phyloP scores from a whole-genome alignment of 2,888 invertebrate species.

The Chymomyza procnemis region DNA sequence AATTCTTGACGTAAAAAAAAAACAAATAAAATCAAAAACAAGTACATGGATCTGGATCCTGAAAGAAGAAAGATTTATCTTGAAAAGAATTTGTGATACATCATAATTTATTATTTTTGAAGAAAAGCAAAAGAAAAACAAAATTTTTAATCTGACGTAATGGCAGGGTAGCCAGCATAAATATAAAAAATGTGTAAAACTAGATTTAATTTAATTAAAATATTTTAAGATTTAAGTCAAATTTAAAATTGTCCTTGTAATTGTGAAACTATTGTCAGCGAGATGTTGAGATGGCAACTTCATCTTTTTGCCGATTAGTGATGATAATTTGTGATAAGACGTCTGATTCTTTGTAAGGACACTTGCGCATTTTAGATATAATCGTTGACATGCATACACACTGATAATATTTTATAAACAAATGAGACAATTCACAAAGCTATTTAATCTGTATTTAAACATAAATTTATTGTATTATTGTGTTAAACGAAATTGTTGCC shows the following conservation, averaged over 20 bases:
- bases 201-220: constrained; percentile 58
- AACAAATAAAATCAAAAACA: background rate
- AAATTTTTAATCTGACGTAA: constrained; percentile 22
- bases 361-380: constrained; percentile 4
- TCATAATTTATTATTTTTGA: constrained; percentile 47
- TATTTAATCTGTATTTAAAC: constrained; percentile 26
- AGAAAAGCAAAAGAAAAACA: constrained; percentile 12
- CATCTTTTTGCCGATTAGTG: constrained; percentile 17
- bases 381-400: background rate
- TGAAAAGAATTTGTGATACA: constrained; percentile 69
- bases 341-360: constrained; percentile 47
- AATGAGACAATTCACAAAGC: constrained; percentile 18
- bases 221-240: constrained; percentile 26
- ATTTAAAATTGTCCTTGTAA: background rate
- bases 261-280: background rate
- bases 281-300: background rate
- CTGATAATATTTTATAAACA: constrained; percentile 17
- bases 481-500: constrained; percentile 61
- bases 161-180: constrained; percentile 19
- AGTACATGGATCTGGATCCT: constrained; percentile 17
- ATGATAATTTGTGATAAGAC: constrained; percentile 65
- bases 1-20: constrained; percentile 47
- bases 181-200: constrained; percentile 33
- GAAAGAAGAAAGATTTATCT: constrained; percentile 36
- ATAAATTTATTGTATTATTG: constrained; percentile 21